phyloP scores from a whole-genome alignment of 2,888 invertebrate species.

The Drosophila histrio region DNA sequence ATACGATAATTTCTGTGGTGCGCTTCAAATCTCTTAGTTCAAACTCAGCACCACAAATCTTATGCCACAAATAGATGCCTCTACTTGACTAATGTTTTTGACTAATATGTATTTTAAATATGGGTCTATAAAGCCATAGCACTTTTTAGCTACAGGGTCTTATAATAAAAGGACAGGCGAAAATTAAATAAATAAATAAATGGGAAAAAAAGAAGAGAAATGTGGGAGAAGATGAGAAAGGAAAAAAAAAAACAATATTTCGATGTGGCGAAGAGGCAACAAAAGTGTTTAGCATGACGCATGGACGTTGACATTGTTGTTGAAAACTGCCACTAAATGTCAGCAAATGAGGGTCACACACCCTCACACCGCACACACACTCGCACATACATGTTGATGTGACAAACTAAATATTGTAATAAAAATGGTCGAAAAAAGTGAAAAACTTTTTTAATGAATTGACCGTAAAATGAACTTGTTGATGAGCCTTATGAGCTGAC shows the following conservation, averaged over 20 bases:
- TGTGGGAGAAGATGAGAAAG: not conserved
- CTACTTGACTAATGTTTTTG: too few species aligned
- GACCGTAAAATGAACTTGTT: slow-evolving; percentile 80
- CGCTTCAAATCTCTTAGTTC: too few species aligned
- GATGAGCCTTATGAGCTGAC: slow-evolving; percentile 75
- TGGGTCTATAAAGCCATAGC: too few species aligned
- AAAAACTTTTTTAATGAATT: slow-evolving; percentile 69
- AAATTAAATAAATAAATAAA: slow-evolving; percentile 72
- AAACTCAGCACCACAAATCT: too few species aligned
- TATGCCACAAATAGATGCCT: too few species aligned
- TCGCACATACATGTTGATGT: slow-evolving; percentile 19
- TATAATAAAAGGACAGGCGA: slow-evolving; percentile 50
- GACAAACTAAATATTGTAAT: slow-evolving; percentile 74
- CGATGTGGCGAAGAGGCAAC: slow-evolving; percentile 12
- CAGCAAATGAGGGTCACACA: slow-evolving; percentile 74
- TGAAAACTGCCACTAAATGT: slow-evolving; percentile 77
- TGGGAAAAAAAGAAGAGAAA: slow-evolving; percentile 11
- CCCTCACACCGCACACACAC: slow-evolving; percentile 18
- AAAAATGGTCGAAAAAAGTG: slow-evolving; percentile 57
- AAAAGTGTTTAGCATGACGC: slow-evolving; percentile 68
- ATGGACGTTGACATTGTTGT: slow-evolving; percentile 70
- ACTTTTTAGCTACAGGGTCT: too few species aligned
- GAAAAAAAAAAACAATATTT: slow-evolving; percentile 13
- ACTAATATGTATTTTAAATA: too few species aligned
- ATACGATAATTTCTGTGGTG: too few species aligned